These are phyloP conservation scores for Clarias laeviceps DNA, from an alignment of 2,797 vertebrate species.

Conservation along the genomic window DNA sequence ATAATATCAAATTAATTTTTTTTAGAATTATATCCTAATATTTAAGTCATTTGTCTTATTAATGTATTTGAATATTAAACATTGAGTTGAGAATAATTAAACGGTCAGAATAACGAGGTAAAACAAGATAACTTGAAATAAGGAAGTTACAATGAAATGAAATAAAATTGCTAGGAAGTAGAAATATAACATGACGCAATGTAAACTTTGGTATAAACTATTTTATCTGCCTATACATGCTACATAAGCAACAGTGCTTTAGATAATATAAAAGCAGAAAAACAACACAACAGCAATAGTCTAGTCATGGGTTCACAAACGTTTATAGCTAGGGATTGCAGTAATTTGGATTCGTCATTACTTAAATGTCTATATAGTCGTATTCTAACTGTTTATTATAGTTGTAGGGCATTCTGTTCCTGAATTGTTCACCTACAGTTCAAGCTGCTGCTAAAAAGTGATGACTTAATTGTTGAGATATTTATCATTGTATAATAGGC, in stretches of 20 bases:
- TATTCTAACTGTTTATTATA: neutral
- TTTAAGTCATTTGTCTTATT: neutral
- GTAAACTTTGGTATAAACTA: neutral
- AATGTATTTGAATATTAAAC: neutral
- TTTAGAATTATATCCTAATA: neutral
- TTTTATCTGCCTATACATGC: neutral
- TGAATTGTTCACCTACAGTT: neutral
- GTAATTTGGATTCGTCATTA: neutral
- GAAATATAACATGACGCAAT: neutral
- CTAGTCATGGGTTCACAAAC: neutral
- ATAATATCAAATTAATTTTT: neutral
- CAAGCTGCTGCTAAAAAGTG: neutral
- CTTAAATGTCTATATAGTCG: neutral
- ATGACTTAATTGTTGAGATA: neutral
- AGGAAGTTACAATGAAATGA: neutral
- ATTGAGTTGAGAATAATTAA: neutral
- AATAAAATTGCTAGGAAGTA: neutral
- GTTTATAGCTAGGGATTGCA: neutral
- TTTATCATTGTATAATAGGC: too few relatives aligned
- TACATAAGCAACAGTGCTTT: neutral
- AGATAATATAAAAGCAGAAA: neutral
- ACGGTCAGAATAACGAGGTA: neutral
- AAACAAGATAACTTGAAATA: neutral
- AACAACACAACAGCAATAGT: neutral
- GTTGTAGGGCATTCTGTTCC: neutral